Base-by-base conservation (phyloP, 2,113 vertebrate species). In the Bubo blakistoni region DNA sequence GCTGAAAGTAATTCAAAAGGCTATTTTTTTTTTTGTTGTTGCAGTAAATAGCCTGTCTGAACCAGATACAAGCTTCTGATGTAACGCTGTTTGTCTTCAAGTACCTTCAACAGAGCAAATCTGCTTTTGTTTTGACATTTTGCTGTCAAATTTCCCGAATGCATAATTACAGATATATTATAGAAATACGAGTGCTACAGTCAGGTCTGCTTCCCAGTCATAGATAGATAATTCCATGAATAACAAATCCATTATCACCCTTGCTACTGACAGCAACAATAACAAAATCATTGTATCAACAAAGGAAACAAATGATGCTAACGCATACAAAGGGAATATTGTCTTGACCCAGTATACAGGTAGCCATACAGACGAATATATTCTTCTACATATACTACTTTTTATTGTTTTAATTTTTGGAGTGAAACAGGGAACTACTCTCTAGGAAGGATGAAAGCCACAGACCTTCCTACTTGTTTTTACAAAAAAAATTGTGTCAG, bases 71-170 rank as follows among this genome's bases (percentile, higher is more conserved):
- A 90, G 89, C 84, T 94, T 97, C 89, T 96, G 90, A 96, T 94
- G 92, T 95, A 96, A 82, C 1, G 4, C 89, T 95, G 91, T 96
- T 95, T 94, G 90, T 90, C 94, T 96, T 95, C 70, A 81, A 91
- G 86, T 94, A 93, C 88, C 90, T 97, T 97, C 96, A 95, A 95
- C 90, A 93, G 92, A 97, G 86, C 47, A 91, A 95, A 96, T 95
- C 92, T 96, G 94, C 92, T 97, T 97, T 94, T 96, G 92, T 89
- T 96, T 96, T 95, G 93, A 96, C 95, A 96, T 93, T 95, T 96
- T 93, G 86, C 94, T 96, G 95, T 96, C 97, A 95, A 95, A 96
- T 95, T 91, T 92, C 73, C 59, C 4, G 93, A 95, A 93, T 97
- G 95, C 92, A 95, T 97, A 96, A 97, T 96, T 96, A 86, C 91